Evolutionary conservation across 2,797 vertebrate genomes (phyloP).

Genomic region (Esox masquinongy): DNA sequence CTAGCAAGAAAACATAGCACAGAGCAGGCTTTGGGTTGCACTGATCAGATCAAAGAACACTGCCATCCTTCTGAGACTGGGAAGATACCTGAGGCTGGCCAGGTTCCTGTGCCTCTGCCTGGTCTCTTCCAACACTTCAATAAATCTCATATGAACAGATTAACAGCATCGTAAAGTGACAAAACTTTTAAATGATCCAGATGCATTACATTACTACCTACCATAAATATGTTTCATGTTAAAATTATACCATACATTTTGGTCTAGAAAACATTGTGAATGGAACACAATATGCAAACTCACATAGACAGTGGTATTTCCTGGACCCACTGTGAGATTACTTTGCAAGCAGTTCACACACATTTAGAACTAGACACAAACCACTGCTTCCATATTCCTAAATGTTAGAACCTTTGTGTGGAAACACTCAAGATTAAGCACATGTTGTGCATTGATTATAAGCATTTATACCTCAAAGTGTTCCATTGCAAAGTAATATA

Average conservation of each 20-base stretch:
- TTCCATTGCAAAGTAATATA: constrained; percentile 58
- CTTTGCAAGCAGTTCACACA: constrained; percentile 3
- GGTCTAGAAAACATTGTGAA: not conserved
- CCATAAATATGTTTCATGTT: constrained; percentile 16
- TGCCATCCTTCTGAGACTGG: constrained; percentile 14
- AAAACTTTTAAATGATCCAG: constrained; percentile 31
- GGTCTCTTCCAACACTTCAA: constrained; percentile 44
- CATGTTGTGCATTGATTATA: constrained; percentile 46
- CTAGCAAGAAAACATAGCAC: not conserved
- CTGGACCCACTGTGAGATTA: not conserved
- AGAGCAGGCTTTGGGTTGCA: constrained; percentile 33
- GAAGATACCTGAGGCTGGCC: constrained; percentile 34
- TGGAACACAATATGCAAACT: not conserved
- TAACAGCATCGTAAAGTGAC: constrained; percentile 40
- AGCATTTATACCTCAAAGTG: constrained; percentile 58
- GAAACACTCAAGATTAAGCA: constrained; percentile 46
- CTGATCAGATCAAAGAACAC: constrained; percentile 56
- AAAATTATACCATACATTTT: not conserved
- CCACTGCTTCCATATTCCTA: constrained; percentile 25
- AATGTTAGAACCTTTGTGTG: constrained; percentile 13
- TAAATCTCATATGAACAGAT: constrained; percentile 44
- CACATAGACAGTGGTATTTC: not conserved
- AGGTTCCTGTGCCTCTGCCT: constrained; percentile 24
- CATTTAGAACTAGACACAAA: not conserved
- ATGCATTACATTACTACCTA: constrained; percentile 3